Base-by-base conservation (phyloP, 2,888 invertebrate species). In the Archips xylosteana region DNA sequence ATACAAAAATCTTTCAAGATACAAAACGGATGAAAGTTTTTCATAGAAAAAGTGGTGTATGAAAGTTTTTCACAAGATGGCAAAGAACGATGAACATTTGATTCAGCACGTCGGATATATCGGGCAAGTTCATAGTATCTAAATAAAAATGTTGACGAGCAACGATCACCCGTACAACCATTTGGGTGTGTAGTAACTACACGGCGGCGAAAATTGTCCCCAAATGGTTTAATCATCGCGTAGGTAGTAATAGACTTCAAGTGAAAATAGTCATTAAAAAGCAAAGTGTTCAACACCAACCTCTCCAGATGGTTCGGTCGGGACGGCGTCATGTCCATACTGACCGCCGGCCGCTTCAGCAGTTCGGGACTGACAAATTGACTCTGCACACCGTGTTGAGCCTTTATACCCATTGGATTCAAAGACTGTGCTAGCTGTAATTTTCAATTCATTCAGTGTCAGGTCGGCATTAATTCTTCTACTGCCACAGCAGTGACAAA, bases 341-440 rank as follows among this genome's bases (percentile, higher is more conserved):
- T 91, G 70, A 90, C 89, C 42, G 83, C 80, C 69, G 80, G 88
- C 77, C 88, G 91, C 69, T 85, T 89, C 47, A 85, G 75, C 67
- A 92, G 79, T 13, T 92, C 91, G 0, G 89, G 82, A 77, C 86
- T 92, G 34, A 92, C 91, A 75, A 84, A 94, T 42, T 90, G 88
- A 12, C 71, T 87, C 76, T 92, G 94, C 76, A 74, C 57, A 12
- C 75, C 74, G 54, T 79, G 79, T 42, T 82, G 85, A 6, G 83
- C 77, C 76, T 87, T 89, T 2, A 82, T 75, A n/a, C 78, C 77
- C 12, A 84, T 75, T 0, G 86, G 87, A 64, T 87, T 89, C 70
- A 94, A 69, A 0, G 93, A 90, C 76, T 93, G 93, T 2, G 89
- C 85, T 47, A 93, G 70, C 94, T 94, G 32, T 2, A 60, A 60